Evolutionary conservation across 53 echinoderm and acorn worm species (phyloP), one percentile per base, ranked within the genome.

Genomic region (Arbacia lixula): DNA sequence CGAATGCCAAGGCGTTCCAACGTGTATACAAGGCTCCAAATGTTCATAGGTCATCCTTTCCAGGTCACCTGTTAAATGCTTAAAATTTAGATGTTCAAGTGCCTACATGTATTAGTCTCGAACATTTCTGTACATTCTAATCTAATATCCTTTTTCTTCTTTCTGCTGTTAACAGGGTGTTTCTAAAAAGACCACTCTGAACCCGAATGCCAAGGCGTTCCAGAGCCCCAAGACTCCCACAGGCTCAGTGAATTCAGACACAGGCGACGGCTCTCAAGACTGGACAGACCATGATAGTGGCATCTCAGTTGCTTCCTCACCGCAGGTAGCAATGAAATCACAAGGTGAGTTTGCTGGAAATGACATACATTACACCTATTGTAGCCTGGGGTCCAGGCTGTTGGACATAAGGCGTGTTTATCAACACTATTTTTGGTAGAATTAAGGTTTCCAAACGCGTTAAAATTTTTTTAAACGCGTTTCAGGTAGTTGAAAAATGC

Each of bases 141-240:
- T n/a, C n/a, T n/a, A n/a, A n/a, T n/a, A n/a, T 12, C 20, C 25
- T 21, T 57, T 57, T 36, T 21, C 12, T 26, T 68, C 38, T 38
- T n/a, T 31, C 9, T 63, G 32, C 36, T 64, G 85, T 29, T 39
- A 71, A 30, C 89, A 95, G 95, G 93, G 89, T 76, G 86, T 86
- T 83, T 76, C 93, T 49, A 95, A 91, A 36, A 95, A 95, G 87
- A 87, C 91, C 25, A 97, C 98, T 55, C 89, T 97, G 79, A 97
- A 97, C 86, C 98, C 98, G 53, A 97, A 97, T 92, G 98, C 98
- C 42, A 97, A 97, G 92, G 92, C 90, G 75, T 97, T 97, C 84
- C 92, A 91, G 83, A 92, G 92, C 78, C 94, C 94, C 19, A 97
- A 94, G 88, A 85, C 93, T 26, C 85, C 92, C 33, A 82, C 94